These are phyloP conservation scores for Polyommatus iphigenia DNA, from an alignment of 2,888 invertebrate species.

Conservation along the genomic window DNA sequence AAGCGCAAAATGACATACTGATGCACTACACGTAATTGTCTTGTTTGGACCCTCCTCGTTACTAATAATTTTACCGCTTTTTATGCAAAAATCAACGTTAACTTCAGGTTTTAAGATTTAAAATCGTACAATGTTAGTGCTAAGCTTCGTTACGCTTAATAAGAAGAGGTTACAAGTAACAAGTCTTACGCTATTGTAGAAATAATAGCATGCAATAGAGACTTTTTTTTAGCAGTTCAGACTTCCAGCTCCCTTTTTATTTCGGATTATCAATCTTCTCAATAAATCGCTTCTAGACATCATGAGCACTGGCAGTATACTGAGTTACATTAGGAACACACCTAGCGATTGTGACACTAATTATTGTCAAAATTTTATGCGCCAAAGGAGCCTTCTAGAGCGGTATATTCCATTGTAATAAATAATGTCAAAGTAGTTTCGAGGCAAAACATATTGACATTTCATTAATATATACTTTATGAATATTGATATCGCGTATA, in stretches of 20 bases:
- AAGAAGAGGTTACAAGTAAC: neutral
- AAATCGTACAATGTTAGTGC: neutral
- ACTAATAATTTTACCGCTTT: conserved; percentile 39
- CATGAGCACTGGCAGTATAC: too few relatives aligned
- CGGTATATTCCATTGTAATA: conserved; percentile 14
- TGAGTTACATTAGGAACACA: too few relatives aligned
- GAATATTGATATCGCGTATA: conserved; percentile 23
- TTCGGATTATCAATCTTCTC: neutral
- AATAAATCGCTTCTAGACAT: neutral
- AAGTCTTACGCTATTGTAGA: neutral
- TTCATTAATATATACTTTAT: conserved; percentile 31
- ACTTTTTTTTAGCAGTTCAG: neutral
- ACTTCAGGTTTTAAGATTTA: neutral
- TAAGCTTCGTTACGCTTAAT: neutral
- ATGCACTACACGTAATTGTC: conserved; percentile 36
- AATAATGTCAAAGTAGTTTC: conserved; percentile 25
- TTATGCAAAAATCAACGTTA: neutral
- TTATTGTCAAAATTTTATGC: neutral
- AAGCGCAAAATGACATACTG: conserved; percentile 37
- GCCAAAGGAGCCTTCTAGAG: neutral
- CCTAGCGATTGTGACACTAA: neutral
- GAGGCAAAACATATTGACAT: conserved; percentile 30
- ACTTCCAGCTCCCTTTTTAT: neutral
- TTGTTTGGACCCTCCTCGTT: conserved; percentile 41
- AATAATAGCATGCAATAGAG: neutral